phyloP scores from a whole-genome alignment of 2,113 vertebrate species.

The Campylorhamphus procurvoides region DNA sequence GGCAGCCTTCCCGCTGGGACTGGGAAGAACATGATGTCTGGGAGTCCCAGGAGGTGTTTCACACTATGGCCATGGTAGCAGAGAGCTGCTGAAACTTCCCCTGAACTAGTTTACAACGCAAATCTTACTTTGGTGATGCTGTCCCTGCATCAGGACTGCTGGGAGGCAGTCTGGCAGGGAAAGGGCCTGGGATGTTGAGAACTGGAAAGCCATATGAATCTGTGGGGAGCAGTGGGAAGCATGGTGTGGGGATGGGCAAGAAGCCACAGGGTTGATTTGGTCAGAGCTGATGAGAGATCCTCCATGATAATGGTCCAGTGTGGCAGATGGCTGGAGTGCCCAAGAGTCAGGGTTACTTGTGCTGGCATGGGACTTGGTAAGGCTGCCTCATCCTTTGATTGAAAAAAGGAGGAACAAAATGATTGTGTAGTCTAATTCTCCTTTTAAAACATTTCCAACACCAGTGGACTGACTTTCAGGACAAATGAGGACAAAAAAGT shows the following conservation, averaged over 20 bases:
- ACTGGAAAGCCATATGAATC: not conserved
- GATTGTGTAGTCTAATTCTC: not conserved
- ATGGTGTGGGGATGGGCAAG: not conserved
- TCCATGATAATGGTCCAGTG: not conserved
- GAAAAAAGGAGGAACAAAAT: not conserved
- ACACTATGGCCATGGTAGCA: not conserved
- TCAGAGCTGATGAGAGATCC: not conserved
- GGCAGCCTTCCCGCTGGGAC: not conserved
- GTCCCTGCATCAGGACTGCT: not conserved
- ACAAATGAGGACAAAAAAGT: not conserved
- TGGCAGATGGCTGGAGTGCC: not conserved
- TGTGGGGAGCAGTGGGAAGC: not conserved
- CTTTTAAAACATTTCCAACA: not conserved
- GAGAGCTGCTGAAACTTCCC: not conserved
- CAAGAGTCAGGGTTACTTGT: fast-evolving
- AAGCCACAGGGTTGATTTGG: not conserved
- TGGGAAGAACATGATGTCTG: not conserved
- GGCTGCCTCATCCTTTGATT: not conserved
- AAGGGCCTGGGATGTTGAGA: not conserved
- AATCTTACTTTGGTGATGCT: not conserved
- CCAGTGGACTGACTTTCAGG: not conserved
- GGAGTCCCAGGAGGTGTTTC: not conserved
- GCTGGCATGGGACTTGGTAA: not conserved
- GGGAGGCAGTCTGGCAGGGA: not conserved
- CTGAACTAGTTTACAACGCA: not conserved